Evolutionary conservation across 2,797 vertebrate genomes (phyloP), one percentile per base, ranked within the genome.

Genomic region (Erethizon dorsatum): DNA sequence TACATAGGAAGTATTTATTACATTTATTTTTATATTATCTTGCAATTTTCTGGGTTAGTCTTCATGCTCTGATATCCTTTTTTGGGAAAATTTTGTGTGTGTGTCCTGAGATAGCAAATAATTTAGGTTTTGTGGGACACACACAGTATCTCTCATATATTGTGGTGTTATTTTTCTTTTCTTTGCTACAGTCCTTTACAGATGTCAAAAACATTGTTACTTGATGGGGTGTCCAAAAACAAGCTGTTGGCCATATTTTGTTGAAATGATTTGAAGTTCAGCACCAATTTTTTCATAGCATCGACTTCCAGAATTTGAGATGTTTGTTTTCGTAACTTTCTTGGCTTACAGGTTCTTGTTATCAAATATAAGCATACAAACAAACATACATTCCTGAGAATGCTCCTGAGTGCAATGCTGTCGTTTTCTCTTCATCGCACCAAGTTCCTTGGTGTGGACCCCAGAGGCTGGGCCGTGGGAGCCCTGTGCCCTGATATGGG

Each of bases 91-190:
- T 24, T 95, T 86, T 89, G 20, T 80, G 52, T 82, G n/a, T 65
- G 71, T 52, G 20, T 5, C 15, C 20, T 14, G 13, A 57, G 13
- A 57, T 56, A 94, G 37, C 14, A 56, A 56, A 56, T 56, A 90
- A 80, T 61, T 90, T 56, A 71, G 67, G 24, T 82, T 83, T 92
- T 83, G 12, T 90, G 33, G 14, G 12, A 65, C 50, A 83, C 14
- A n/a, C 69, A 20, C 33, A 13, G 57, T 83, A 87, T 90, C 47
- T 93, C n/a, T 87, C 59, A 71, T 56, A 45, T 71, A 71, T 45
- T 91, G 54, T 90, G 73, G 94, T 65, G 84, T 92, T 69, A 69
- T 59, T 67, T 78, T 83, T n/a, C 78, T 87, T 92, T 37, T 94
- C 73, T 71, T 54, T 56, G 56, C 56, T 20, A 56, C 33, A 89